These are phyloP conservation scores for Ornithoptera priamus DNA, from an alignment of 2,888 invertebrate genomes.

Conservation along the genomic window DNA sequence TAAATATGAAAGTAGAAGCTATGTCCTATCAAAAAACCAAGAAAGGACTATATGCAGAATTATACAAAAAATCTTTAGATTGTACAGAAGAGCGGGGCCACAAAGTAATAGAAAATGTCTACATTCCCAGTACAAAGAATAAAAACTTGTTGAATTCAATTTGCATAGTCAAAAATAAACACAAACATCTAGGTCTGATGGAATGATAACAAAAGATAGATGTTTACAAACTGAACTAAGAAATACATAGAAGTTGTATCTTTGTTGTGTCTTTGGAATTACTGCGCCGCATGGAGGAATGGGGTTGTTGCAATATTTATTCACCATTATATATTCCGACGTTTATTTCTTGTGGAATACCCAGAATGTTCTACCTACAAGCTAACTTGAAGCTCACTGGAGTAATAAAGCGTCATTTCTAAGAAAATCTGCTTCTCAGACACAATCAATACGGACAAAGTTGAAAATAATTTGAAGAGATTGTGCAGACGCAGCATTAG, in stretches of 20 bases:
- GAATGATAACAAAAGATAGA: conserved; percentile 18
- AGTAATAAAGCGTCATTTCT: conserved; percentile 1
- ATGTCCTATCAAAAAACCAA: too few species aligned
- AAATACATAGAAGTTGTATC: conserved; percentile 1
- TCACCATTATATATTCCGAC: conserved; percentile 1
- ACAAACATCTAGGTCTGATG: conserved; percentile 8
- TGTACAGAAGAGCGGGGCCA: not conserved
- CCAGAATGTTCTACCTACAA: conserved; percentile 2
- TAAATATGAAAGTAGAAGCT: too few species aligned
- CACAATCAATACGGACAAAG: not conserved
- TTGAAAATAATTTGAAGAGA: not conserved
- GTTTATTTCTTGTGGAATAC: not conserved
- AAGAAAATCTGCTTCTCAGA: not conserved
- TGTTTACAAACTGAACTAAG: conserved; percentile 4
- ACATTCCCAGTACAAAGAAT: not conserved
- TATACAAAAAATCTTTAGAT: not conserved
- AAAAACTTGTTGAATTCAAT: not conserved
- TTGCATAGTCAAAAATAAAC: conserved; percentile 3
- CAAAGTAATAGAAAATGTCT: not conserved
- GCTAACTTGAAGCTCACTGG: not conserved
- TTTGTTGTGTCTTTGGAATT: not conserved
- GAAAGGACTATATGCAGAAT: not conserved
- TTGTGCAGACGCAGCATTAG: not conserved
- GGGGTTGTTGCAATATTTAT: conserved; percentile 1
- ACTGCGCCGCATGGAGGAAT: not conserved